These are phyloP conservation scores for Tinea pellionella DNA, from an alignment of 2,888 invertebrate species.

Conservation along the genomic window DNA sequence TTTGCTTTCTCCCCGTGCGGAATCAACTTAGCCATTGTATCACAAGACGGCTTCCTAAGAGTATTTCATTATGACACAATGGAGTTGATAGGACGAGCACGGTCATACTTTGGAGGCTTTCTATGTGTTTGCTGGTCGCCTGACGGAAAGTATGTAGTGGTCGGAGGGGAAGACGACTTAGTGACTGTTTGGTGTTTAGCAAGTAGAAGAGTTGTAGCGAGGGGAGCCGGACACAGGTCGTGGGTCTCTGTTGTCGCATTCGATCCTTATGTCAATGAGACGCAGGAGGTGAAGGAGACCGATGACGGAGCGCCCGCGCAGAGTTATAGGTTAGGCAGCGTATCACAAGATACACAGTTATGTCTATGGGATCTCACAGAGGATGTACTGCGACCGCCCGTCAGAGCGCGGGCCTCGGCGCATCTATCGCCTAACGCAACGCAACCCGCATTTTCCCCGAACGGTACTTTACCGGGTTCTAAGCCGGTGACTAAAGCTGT, in stretches of 20 bases:
- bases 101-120: constrained; percentile 98
- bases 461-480: constrained; percentile 23
- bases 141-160: constrained; percentile 93
- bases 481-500: constrained; percentile 34
- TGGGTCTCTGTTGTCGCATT: constrained; percentile 99
- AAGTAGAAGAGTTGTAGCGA: constrained; percentile 93
- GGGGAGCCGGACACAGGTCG: constrained; percentile 97
- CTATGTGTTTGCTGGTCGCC: constrained; percentile 99
- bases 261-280: constrained; percentile 81
- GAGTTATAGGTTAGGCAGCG: constrained; percentile 90
- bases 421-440: constrained; percentile 34
- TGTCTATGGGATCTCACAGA: constrained; percentile 99
- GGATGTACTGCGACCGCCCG: constrained; percentile 88
- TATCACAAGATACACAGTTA: constrained; percentile 97
- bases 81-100: constrained; percentile 93
- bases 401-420: constrained; percentile 51
- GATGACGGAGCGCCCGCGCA: constrained; percentile 63
- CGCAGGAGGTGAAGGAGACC: constrained; percentile 67
- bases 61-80: constrained; percentile 98
- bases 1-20: constrained; percentile 97
- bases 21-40: constrained; percentile 91
- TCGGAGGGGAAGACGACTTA: constrained; percentile 98
- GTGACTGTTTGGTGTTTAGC: constrained; percentile 96
- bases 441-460: constrained; percentile 8
- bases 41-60: constrained; percentile 94